Evolutionary conservation across 1,140 invertebrate species (phyloP).

Genomic region (Drosophila nannoptera): DNA sequence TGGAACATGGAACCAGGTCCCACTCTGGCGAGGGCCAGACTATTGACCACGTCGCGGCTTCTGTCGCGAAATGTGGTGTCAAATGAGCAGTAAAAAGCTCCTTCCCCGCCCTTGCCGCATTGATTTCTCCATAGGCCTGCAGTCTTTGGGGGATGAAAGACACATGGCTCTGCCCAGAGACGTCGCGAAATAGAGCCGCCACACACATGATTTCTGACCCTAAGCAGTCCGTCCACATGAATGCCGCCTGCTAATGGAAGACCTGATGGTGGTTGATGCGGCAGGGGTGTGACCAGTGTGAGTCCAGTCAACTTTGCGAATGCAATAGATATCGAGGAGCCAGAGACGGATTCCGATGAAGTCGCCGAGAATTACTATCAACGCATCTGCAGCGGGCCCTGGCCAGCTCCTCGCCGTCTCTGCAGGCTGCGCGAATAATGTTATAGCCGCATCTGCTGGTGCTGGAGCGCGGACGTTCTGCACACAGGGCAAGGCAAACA

Average conservation of each 20-base stretch:
- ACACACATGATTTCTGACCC: constrained; percentile 33
- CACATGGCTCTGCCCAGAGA: constrained; percentile 20
- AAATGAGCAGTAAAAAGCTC: background rate
- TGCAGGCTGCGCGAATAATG: constrained; percentile 51
- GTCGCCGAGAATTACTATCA: too few relatives aligned
- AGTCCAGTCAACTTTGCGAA: too few relatives aligned
- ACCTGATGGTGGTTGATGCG: constrained; percentile 13
- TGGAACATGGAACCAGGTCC: too few relatives aligned
- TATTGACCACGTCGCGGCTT: too few relatives aligned
- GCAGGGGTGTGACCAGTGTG: background rate
- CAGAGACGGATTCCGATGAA: too few relatives aligned
- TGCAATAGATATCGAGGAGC: too few relatives aligned
- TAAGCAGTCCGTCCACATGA: constrained; percentile 9
- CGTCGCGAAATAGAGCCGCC: constrained; percentile 20
- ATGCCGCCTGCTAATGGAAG: background rate
- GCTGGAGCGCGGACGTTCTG: constrained; percentile 39
- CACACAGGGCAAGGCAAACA: constrained; percentile 65
- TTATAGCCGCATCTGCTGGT: constrained; percentile 18
- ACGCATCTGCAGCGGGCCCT: too few relatives aligned
- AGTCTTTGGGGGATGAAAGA: constrained; percentile 25
- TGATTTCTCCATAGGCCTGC: background rate
- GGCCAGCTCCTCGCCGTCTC: constrained; percentile 3
- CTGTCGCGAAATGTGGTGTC: too few relatives aligned
- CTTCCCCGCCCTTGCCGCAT: constrained; percentile 5
- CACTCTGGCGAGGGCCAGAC: too few relatives aligned